These are phyloP conservation scores for Toxostoma redivivum DNA, from an alignment of 2,113 vertebrate genomes.

Conservation along the genomic window DNA sequence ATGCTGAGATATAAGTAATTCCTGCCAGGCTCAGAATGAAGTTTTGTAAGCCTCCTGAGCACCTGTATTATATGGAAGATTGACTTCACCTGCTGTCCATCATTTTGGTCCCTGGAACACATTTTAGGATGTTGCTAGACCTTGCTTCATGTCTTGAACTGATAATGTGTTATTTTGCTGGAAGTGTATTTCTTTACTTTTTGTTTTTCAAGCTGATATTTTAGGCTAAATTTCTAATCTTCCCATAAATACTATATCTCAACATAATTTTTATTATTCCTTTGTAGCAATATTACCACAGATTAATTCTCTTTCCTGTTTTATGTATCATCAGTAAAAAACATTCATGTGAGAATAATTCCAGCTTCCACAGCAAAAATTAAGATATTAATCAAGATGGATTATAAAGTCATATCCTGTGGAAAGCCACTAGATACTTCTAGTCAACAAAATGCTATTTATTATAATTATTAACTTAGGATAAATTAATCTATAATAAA, in stretches of 20 bases:
- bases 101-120: neutral
- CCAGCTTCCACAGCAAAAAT: neutral
- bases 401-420: neutral
- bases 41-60: neutral
- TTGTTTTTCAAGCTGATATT: neutral
- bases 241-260: neutral
- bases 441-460: neutral
- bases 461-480: neutral
- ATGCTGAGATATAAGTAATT: neutral
- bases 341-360: neutral
- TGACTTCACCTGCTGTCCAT: neutral
- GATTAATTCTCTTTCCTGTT: neutral
- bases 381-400: neutral
- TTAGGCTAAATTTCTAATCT: neutral
- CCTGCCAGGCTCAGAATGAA: neutral
- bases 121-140: neutral
- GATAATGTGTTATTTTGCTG: neutral
- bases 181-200: neutral
- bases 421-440: neutral
- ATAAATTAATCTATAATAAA: neutral
- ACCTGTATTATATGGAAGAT: neutral
- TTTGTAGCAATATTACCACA: neutral
- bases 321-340: neutral
- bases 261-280: neutral
- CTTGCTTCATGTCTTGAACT: neutral